These are phyloP conservation scores for Burhinus bistriatus DNA, from an alignment of 2,113 vertebrate species.

Conservation along the genomic window DNA sequence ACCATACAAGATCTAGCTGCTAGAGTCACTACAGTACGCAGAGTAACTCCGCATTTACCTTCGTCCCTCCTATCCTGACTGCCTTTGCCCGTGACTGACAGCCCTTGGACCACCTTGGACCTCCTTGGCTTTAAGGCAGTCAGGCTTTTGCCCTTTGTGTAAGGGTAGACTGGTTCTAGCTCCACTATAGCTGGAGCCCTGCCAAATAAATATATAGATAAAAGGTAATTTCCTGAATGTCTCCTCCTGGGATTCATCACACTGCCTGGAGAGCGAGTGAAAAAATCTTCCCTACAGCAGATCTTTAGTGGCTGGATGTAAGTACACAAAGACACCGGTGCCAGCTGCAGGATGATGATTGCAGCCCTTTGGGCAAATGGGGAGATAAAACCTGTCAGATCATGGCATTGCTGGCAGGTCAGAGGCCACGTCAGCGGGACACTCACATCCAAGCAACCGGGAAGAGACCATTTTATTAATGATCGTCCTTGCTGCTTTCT, in stretches of 20 bases:
- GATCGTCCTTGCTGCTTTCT: not conserved
- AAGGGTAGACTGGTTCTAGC: not conserved
- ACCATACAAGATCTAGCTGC: not conserved
- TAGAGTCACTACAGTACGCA: not conserved
- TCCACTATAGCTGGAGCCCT: not conserved
- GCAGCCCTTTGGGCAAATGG: not conserved
- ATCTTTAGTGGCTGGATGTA: not conserved
- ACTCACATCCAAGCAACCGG: not conserved
- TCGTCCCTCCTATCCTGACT: not conserved
- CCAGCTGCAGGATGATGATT: not conserved
- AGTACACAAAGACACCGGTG: not conserved
- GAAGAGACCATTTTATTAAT: not conserved
- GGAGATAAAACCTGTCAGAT: not conserved
- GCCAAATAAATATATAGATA: not conserved
- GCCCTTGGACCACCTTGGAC: not conserved
- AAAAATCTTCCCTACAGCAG: not conserved
- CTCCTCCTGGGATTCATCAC: not conserved
- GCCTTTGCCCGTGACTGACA: not conserved
- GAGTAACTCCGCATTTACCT: not conserved
- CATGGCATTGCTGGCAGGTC: not conserved
- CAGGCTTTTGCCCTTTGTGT: not conserved
- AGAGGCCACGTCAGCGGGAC: not conserved
- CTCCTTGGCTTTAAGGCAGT: not conserved
- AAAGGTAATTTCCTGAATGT: not conserved
- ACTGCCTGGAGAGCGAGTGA: not conserved